These are phyloP conservation scores for Zaprionus lineosus DNA, from an alignment of 2,888 invertebrate genomes.

Conservation along the genomic window DNA sequence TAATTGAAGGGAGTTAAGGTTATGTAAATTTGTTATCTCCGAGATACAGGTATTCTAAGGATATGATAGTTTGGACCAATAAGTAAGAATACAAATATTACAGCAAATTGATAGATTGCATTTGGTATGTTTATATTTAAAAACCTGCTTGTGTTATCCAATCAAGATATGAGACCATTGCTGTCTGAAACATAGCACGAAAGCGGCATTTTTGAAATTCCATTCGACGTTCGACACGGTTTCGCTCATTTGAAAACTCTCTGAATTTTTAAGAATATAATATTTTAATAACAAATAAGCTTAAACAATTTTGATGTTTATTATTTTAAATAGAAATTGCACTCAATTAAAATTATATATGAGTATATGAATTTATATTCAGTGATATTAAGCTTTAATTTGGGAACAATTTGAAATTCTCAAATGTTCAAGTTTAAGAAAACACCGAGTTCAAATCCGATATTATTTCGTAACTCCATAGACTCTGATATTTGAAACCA, in stretches of 20 bases:
- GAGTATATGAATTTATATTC: too few relatives aligned
- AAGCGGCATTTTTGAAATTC: slow-evolving; percentile 95
- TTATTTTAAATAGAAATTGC: too few relatives aligned
- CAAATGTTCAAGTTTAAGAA: too few relatives aligned
- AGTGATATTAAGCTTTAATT: background rate
- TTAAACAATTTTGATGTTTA: too few relatives aligned
- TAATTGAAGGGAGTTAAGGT: too few relatives aligned
- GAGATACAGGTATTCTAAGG: slow-evolving; percentile 30
- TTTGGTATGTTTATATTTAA: slow-evolving; percentile 55
- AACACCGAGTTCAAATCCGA: too few relatives aligned
- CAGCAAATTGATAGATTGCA: slow-evolving; percentile 33
- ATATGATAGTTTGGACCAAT: slow-evolving; percentile 24
- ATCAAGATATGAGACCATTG: slow-evolving; percentile 94
- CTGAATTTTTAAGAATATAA: slow-evolving; percentile 84
- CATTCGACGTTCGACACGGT: slow-evolving; percentile 95
- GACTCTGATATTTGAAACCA: too few relatives aligned
- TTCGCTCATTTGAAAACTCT: slow-evolving; percentile 98
- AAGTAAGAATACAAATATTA: background rate
- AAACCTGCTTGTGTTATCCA: slow-evolving; percentile 99
- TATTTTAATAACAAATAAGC: too few relatives aligned
- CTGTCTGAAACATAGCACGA: slow-evolving; percentile 92
- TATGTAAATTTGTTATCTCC: slow-evolving; percentile 3
- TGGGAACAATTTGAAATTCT: too few relatives aligned
- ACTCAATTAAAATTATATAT: too few relatives aligned
- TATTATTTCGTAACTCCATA: too few relatives aligned